Evolutionary conservation across 2,113 vertebrate species (phyloP), one percentile per base, ranked within the genome.

Genomic region (Monopterus albus): DNA sequence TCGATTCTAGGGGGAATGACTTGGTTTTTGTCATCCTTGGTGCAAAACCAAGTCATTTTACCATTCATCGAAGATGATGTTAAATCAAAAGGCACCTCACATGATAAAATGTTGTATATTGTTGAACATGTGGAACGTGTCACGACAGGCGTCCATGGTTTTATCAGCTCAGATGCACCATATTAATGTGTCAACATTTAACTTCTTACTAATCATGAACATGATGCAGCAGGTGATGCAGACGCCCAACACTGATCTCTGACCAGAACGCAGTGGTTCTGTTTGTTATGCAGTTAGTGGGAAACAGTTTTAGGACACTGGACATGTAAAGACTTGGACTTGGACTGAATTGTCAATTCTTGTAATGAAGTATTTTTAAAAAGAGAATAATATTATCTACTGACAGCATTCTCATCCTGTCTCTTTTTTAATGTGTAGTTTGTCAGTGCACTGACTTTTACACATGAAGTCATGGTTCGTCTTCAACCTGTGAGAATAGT

Each of bases 311-410:
- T 23, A 36, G 39, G 31, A 7, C 31, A 33, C 29, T 64, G 39
- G 33, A 66, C 25, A 31, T 66, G 58, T 69, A 6, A 55, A 43
- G 18, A 42, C 72, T 52, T 36, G 17, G 47, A 15, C 43, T 2
- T 14, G 45, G 55, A 53, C 47, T 72, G 74, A 83, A 76, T 77
- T 68, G 71, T 65, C 5, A 18, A 42, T 29, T 58, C 72, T 63
- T 79, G 62, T 72, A 14, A 73, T 76, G 43, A 78, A 70, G 39
- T 51, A 4, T 60, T 65, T 70, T 52, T 57, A 15, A 5, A 61
- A 79, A 82, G 43, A 68, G 61, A 71, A 74, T 79, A 84, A 87
- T 87, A 80, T 82, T 81, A 86, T 72, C 52, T 64, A 59, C 33
- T 68, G 52, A 66, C 15, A 31, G 67, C 14, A 62, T 42, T 45